Percentiles rank a stretch among this genome's conserved stretches.
Conservation (phyloP, 2,113 vertebrate genomes). For the Elanus axillaris region DNA sequence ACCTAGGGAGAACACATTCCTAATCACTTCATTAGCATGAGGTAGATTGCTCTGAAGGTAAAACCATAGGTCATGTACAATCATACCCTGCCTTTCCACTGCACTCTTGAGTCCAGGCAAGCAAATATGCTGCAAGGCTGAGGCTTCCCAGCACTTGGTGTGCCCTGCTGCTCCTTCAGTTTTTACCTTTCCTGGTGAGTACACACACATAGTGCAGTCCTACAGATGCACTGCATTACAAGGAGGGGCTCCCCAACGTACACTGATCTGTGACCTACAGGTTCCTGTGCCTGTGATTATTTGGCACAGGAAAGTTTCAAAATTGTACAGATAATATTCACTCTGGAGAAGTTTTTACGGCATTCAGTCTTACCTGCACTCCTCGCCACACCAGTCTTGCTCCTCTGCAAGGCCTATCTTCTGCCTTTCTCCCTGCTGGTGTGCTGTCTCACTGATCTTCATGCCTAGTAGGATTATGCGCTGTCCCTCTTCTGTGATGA, state of each 20-base stretch:
- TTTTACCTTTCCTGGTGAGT: background rate
- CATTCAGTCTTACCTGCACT: background rate
- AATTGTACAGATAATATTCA: background rate
- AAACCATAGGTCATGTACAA: background rate
- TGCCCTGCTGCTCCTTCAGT: background rate
- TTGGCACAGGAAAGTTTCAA: background rate
- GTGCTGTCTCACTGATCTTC: rapidly evolving
- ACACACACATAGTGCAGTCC: rapidly evolving
- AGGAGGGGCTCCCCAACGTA: rapidly evolving
- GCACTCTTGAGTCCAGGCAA: background rate
- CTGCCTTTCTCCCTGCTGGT: background rate
- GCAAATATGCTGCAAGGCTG: background rate
- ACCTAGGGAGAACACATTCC: background rate
- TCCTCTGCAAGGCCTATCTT: background rate
- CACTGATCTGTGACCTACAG: rapidly evolving
- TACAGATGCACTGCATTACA: rapidly evolving
- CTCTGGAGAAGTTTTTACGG: background rate
- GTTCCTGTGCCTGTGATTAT: background rate
- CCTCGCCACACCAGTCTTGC: rapidly evolving
- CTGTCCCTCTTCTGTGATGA: background rate
- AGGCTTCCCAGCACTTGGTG: background rate
- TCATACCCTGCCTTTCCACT: background rate
- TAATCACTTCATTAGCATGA: background rate
- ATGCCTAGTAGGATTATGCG: rapidly evolving
- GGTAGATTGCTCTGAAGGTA: background rate